A percentile compares a stretch with the other conserved stretches of the same genome.
Evolutionary conservation across 2,888 invertebrate species (phyloP).

Genomic region (Oxystoma pomonae): DNA sequence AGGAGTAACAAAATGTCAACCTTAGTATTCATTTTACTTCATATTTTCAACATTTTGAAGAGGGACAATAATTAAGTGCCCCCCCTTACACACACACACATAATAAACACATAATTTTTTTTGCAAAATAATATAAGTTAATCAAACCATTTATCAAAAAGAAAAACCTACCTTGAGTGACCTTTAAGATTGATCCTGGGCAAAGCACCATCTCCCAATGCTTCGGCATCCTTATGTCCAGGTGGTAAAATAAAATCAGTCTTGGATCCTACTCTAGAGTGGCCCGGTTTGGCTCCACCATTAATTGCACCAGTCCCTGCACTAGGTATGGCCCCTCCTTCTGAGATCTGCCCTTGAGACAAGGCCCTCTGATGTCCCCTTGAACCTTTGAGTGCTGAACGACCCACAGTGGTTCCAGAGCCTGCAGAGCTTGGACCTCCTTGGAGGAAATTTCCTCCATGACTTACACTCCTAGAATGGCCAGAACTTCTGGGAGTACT

Average conservation of each 20-base stretch:
- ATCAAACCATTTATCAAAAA: too few species aligned
- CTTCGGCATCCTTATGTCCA: slow-evolving; percentile 68
- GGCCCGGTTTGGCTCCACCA: slow-evolving; percentile 53
- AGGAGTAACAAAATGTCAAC: too few species aligned
- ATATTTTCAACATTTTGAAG: too few species aligned
- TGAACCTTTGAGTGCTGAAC: slow-evolving; percentile 63
- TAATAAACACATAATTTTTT: too few species aligned
- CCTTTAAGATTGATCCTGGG: slow-evolving; percentile 50
- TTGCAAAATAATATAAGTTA: too few species aligned
- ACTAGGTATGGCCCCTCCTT: slow-evolving; percentile 34
- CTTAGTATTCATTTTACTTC: too few species aligned
- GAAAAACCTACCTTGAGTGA: slow-evolving; percentile 56
- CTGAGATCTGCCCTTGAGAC: slow-evolving; percentile 82
- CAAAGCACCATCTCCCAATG: slow-evolving; percentile 30
- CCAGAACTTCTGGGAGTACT: slow-evolving; percentile 42
- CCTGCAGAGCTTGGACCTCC: slow-evolving; percentile 43
- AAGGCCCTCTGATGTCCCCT: slow-evolving; percentile 62
- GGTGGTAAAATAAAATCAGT: slow-evolving; percentile 88
- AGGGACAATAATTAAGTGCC: too few species aligned
- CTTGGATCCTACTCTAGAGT: slow-evolving; percentile 78
- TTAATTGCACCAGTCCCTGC: neutral
- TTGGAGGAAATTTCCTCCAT: slow-evolving; percentile 64
- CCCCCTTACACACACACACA: too few species aligned
- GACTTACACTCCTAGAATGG: slow-evolving; percentile 80
- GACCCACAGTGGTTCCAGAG: slow-evolving; percentile 46